Conservation (phyloP, 2,113 vertebrate species). For the Cettia cetti region DNA sequence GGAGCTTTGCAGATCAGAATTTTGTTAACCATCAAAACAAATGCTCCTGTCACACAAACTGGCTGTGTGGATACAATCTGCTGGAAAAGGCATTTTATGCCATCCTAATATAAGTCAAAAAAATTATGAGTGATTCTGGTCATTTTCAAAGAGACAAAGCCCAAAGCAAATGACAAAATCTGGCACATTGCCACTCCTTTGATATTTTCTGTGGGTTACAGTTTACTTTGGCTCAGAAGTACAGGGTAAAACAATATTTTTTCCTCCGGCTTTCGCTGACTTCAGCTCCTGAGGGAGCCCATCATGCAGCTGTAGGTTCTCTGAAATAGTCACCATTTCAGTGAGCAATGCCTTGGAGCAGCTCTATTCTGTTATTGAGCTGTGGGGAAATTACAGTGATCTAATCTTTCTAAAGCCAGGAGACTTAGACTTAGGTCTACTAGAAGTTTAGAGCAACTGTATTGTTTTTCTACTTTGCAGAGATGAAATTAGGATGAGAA, state of each 20-base stretch:
- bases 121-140: not conserved
- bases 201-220: not conserved
- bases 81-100: not conserved
- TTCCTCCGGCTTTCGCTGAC: not conserved
- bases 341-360: not conserved
- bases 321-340: not conserved
- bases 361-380: not conserved
- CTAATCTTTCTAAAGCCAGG: not conserved
- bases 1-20: conserved; percentile 21
- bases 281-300: not conserved
- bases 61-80: conserved; percentile 4
- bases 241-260: not conserved
- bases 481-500: not conserved
- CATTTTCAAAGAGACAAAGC: not conserved
- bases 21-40: conserved; percentile 42
- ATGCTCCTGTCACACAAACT: not conserved
- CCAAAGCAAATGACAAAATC: not conserved
- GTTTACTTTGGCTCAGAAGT: conserved; percentile 1
- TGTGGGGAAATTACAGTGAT: not conserved
- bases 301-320: not conserved
- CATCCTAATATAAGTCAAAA: not conserved
- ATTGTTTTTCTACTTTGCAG: not conserved
- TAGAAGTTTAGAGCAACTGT: not conserved
- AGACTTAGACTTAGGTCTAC: not conserved
- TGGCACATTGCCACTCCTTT: not conserved